Percentiles rank a stretch among this genome's conserved stretches.
Conservation (phyloP, 2,113 vertebrate genomes). For the Oceanites oceanicus region DNA sequence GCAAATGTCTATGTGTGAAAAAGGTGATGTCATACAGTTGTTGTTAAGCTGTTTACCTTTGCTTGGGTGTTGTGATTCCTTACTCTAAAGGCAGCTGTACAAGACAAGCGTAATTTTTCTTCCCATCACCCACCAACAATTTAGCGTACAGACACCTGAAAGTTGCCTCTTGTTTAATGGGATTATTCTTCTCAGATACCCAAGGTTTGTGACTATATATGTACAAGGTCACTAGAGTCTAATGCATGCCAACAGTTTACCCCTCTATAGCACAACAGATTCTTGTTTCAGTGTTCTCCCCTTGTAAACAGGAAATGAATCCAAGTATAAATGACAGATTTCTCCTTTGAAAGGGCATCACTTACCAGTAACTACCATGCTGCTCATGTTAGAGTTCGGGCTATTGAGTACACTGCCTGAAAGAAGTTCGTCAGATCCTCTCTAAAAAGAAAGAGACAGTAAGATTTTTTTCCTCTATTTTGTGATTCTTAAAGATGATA, state of each 20-base stretch:
- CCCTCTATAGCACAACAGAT: background rate
- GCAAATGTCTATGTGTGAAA: background rate
- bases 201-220: background rate
- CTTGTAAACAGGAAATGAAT: constrained; percentile 44
- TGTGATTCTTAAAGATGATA: constrained; percentile 36
- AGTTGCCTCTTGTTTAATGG: background rate
- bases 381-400: constrained; percentile 92
- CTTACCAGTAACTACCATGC: constrained; percentile 94
- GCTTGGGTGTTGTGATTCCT: background rate
- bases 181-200: background rate
- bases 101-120: background rate
- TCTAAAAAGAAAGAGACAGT: constrained; percentile 78
- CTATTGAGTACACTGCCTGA: constrained; percentile 94
- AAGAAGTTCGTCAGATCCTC: constrained; percentile 97
- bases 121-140: background rate
- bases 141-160: background rate
- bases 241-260: constrained; percentile 18
- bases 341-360: constrained; percentile 71
- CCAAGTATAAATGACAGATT: constrained; percentile 46
- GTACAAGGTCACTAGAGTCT: background rate
- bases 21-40: background rate
- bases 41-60: background rate
- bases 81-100: background rate
- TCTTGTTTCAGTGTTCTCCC: constrained; percentile 4
- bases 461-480: constrained; percentile 60